Base-by-base conservation (phyloP, 2,113 vertebrate species). In the Lanius collurio region DNA sequence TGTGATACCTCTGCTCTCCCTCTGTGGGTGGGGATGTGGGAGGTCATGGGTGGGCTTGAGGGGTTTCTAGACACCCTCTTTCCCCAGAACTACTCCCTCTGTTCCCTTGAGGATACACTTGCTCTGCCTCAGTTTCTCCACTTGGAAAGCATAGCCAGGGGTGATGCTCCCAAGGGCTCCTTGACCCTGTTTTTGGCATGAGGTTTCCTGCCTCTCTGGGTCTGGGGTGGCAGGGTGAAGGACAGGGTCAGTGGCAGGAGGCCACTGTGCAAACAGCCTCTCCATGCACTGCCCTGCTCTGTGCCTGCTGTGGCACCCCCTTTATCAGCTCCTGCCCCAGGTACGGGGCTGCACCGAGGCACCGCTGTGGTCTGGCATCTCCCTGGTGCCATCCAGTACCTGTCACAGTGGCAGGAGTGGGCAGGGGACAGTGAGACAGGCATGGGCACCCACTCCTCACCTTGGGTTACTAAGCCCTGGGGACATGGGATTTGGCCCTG, bases 221-320 rank as follows among this genome's bases (percentile, higher is more conserved):
- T 53, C 49, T 14, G 42, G 73, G 62, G 59, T 2, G 2, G 73
- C 8, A 10, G 60, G 1, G 19, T 52, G 78, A 80, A 89, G 83
- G 83, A 59, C 15, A 0, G 26, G 65, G 69, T 0, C 7, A 30
- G 8, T 27, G 82, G 82, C 69, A 60, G 46, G 41, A 78, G 60
- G 18, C 70, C 78, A 30, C 70, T 1, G 12, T 63, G 63, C 71
- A 96, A 94, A 95, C 76, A 94, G 33, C 27, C 26, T 86, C 57
- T 30, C 39, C 7, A 0, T 0, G 26, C 4, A 0, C 75, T 5
- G 28, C 83, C 52, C 83, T 1, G 6, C 65, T 83, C 83, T 0
- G 2, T 87, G 77, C 49, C 35, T 0, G 7, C 63, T 1, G 0
- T 7, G 23, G 12, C 80, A 28, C 33, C 53, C 53, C 35, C 27